phyloP scores from a whole-genome alignment of 2,113 vertebrate genomes.

The Pedetes capensis region DNA sequence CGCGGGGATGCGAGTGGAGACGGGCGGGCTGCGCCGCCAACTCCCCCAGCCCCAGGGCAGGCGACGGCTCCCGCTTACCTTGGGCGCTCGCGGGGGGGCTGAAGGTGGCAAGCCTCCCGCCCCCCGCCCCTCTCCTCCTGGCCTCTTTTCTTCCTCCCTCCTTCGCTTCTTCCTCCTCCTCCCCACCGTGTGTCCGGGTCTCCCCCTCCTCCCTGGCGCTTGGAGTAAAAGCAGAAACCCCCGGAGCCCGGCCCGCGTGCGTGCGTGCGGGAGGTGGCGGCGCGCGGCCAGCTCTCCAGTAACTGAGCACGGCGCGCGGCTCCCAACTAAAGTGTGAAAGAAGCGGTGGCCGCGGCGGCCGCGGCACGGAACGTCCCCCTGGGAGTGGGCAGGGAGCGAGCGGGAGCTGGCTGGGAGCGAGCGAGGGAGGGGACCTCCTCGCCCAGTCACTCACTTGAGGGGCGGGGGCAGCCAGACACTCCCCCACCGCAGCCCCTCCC shows the following conservation, averaged over 20 bases:
- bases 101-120: slow-evolving; percentile 70
- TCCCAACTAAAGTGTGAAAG: slow-evolving; percentile 68
- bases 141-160: slow-evolving; percentile 46
- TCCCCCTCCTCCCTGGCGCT: slow-evolving; percentile 50
- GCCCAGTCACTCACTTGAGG: slow-evolving; percentile 62
- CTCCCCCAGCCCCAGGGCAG: slow-evolving; percentile 1
- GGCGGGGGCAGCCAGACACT: slow-evolving; percentile 69
- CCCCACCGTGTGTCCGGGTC: slow-evolving; percentile 42
- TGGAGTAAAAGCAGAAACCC: slow-evolving; percentile 23
- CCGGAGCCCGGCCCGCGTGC: slow-evolving; percentile 50
- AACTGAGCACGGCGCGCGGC: slow-evolving; percentile 63
- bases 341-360: slow-evolving; percentile 51
- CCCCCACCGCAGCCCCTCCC: slow-evolving; percentile 61
- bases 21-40: neutral
- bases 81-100: slow-evolving; percentile 68
- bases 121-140: slow-evolving; percentile 60
- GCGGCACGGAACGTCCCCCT: slow-evolving; percentile 68
- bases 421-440: slow-evolving; percentile 64
- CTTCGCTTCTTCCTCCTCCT: slow-evolving; percentile 54
- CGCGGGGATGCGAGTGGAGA: neutral
- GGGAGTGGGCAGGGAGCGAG: slow-evolving; percentile 72
- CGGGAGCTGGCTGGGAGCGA: slow-evolving; percentile 42
- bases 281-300: slow-evolving; percentile 70
- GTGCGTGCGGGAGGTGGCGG: slow-evolving; percentile 59
- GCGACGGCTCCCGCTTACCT: slow-evolving; percentile 64